Percentiles rank a stretch among this genome's conserved stretches.
phyloP scores from a whole-genome alignment of 2,113 vertebrate species.

The Sceloporus tristichus region DNA sequence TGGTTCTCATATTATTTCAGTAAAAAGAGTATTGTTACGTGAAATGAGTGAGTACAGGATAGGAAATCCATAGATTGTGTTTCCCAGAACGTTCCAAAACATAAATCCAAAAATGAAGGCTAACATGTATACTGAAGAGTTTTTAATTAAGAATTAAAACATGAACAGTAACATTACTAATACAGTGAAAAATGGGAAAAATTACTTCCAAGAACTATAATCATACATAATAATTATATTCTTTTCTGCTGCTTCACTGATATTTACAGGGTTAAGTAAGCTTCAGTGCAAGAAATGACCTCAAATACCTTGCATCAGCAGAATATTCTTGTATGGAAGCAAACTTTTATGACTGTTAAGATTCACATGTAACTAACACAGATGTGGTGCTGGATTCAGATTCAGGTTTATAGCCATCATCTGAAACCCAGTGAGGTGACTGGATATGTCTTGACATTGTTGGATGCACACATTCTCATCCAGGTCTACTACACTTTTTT shows the following conservation, averaged over 20 bases:
- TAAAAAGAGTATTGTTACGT: constrained; percentile 59
- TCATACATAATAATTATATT: background rate
- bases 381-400: background rate
- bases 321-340: background rate
- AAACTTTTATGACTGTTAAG: background rate
- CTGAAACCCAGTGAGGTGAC: background rate
- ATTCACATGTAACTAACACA: background rate
- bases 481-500: background rate
- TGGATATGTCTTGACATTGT: background rate
- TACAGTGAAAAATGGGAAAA: background rate
- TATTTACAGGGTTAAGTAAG: background rate
- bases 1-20: constrained; percentile 50
- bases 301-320: background rate
- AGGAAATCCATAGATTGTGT: constrained; percentile 37
- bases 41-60: constrained; percentile 14
- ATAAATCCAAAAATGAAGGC: background rate
- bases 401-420: background rate
- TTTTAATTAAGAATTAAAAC: background rate
- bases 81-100: constrained; percentile 9
- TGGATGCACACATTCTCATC: background rate
- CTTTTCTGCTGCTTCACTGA: background rate
- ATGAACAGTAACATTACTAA: background rate
- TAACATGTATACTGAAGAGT: background rate
- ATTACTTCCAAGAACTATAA: background rate
- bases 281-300: background rate